Evolutionary conservation across 2,888 invertebrate species (phyloP), one percentile per base, ranked within the genome.

Genomic region (Thymelicus acteon): DNA sequence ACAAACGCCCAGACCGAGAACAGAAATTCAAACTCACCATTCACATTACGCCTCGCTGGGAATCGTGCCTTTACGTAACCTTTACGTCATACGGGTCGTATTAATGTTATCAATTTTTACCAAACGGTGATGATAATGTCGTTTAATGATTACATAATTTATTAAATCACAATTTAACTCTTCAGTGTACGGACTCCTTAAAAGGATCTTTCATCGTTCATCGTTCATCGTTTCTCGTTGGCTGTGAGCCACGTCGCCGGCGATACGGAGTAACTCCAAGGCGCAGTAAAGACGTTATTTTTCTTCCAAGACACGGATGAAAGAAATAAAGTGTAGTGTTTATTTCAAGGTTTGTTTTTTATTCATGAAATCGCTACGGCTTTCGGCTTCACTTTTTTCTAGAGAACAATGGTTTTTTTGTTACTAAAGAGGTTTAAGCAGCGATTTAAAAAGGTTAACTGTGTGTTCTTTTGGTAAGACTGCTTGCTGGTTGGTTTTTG

Each of bases 311-410:
- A 66, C 65, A 65, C 65, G 65, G 57, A 65, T 65, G 65, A 65
- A 47, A 54, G 31, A 66, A 66, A 66, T 66, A 66, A 58, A 66
- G 66, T 58, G 58, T 66, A 66, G 47, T 66, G 66, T 58, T 65
- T 58, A 66, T 66, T 66, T 58, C 66, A 58, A 66, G 47, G 58
- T 48, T 52, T 52, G 48, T 60, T 64, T 71, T 71, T 71, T 71
- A 71, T 71, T 71, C 71, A 71, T 71, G 72, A 62, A 71, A 65
- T 72, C 67, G 58, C 54, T 44, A 60, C 24, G 58, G 58, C 58
- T 66, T 24, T 24, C 54, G 54, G 54, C 12, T 54, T 24, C 24
- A 10, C 24, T 54, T 54, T 24, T 54, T 58, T 58, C 58, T 7
- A 6, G 7, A 39, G 58, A 58, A 58, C 58, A 58, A 58, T 37